Evolutionary conservation across 1,140 invertebrate species (phyloP), one percentile per base, ranked within the genome.

Genomic region (Eurosta solidaginis): DNA sequence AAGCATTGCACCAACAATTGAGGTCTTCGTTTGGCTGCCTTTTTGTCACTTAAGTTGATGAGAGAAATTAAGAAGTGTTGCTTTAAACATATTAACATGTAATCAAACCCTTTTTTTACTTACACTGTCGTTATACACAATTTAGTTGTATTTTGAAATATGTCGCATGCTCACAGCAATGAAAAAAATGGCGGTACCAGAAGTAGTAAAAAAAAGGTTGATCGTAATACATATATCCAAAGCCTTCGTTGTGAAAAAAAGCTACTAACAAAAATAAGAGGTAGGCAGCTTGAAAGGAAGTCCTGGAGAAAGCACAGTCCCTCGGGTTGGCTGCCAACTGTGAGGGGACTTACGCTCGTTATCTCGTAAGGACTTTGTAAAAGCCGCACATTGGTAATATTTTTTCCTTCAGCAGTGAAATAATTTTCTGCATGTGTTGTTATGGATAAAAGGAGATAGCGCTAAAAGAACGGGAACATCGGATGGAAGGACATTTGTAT

Each of bases 331-430:
- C 77, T 20, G 22, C 68, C 42, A 45, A 74, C 22, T n/a, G 47
- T 12, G 29, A 45, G n/a, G 74, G 77, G 77, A 52, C 59, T 25
- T 78, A 78, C 52, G 77, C 77, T 4, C 27, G 77, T 27, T 63
- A 78, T 33, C 42, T 42, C 74, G 22, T 78, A 22, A 74, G 77
- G 77, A 2, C 77, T 78, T n/a, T 78, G 77, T 63, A 78, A 78
- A 33, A 78, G 77, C 29, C 77, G 77, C 9, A 74, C 63, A 74
- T 74, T 78, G 47, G 68, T 78, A 40, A 78, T 25, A 22, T 40
- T 74, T 42, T 50, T 17, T 25, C 45, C 22, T 74, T 29, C 33
- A 47, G 17, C 40, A 3, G 1, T 50, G 25, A 52, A 76, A 10
- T 78, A 20, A 73, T 73, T 49, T 47, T 50, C 2, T 54, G 54